These are phyloP conservation scores for Gorsachius goisagi DNA, from an alignment of 2,113 vertebrate species.

Conservation along the genomic window DNA sequence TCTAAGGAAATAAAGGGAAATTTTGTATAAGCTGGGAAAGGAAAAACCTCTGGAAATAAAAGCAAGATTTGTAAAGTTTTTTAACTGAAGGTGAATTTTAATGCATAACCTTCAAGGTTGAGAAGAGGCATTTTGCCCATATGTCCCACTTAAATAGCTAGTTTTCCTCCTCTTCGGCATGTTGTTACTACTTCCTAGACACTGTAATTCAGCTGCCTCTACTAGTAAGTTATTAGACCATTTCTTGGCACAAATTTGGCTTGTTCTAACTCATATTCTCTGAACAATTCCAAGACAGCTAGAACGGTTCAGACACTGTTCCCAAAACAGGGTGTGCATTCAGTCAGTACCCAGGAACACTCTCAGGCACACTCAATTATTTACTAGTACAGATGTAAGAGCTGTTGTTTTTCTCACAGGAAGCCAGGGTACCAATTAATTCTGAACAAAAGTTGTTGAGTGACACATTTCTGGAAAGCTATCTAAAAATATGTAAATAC, in stretches of 20 bases:
- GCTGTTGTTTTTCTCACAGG: background rate
- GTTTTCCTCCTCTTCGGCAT: background rate
- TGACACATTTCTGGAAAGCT: background rate
- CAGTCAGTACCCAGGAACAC: background rate
- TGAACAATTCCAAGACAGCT: background rate
- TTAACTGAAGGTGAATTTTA: background rate
- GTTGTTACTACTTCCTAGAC: background rate
- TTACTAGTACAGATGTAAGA: background rate
- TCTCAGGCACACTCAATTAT: background rate
- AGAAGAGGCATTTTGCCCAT: background rate
- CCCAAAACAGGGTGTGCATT: background rate
- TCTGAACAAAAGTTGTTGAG: background rate
- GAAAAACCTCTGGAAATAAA: background rate
- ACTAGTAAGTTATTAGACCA: background rate
- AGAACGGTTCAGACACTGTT: background rate
- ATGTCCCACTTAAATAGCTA: background rate
- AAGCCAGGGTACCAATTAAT: background rate
- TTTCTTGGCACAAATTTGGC: background rate
- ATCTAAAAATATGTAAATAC: background rate
- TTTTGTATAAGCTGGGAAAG: background rate
- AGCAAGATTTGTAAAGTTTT: background rate
- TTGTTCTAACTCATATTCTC: background rate
- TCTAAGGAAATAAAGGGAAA: background rate
- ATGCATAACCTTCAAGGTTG: background rate
- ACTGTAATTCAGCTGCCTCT: background rate